phyloP scores from a whole-genome alignment of 2,797 vertebrate species.

The Ibycter americanus region DNA sequence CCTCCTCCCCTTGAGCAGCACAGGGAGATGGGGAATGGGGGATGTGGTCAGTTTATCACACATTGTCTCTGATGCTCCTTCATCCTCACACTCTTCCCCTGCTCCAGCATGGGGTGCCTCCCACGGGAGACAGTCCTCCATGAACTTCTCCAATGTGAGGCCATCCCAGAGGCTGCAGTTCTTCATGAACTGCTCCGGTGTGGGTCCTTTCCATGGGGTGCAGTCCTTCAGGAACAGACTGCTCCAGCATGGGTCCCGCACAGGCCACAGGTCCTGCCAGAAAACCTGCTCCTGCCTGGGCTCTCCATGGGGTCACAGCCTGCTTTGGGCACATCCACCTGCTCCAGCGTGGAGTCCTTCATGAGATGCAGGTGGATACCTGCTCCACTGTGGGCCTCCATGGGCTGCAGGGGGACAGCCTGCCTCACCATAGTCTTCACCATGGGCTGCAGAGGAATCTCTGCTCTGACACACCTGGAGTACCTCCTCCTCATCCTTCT shows the following conservation, averaged over 20 bases:
- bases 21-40: neutral
- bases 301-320: neutral
- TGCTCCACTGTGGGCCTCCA: neutral
- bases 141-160: no score
- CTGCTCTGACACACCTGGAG: neutral
- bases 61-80: neutral
- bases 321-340: neutral
- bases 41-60: neutral
- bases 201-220: no score
- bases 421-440: neutral
- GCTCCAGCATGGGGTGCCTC: no score
- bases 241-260: neutral
- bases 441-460: neutral
- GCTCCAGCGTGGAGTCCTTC: neutral
- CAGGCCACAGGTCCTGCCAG: neutral
- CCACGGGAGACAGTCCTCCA: no score
- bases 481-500: neutral
- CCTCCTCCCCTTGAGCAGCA: accelerated
- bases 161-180: no score
- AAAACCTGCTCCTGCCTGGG: neutral
- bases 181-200: no score
- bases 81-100: neutral
- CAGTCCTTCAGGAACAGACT: no score
- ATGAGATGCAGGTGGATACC: no score
- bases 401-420: neutral